Percentiles rank a stretch among this genome's conserved stretches.
Evolutionary conservation across 1,140 invertebrate species (phyloP).

Genomic region (Prorops nasuta): DNA sequence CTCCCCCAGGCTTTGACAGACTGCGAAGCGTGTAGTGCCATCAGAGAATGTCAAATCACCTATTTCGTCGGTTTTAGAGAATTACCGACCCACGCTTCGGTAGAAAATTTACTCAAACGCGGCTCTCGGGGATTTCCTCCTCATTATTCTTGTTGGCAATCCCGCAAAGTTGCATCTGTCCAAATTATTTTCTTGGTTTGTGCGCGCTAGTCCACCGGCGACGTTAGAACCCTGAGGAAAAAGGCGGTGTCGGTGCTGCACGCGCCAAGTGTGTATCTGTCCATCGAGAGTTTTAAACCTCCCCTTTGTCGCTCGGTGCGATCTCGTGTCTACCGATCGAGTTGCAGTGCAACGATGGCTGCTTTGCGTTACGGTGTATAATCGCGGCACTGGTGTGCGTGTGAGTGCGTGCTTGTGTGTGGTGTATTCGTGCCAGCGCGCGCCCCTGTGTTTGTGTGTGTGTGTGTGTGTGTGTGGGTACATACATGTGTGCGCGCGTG

Average conservation of each 20-base stretch:
- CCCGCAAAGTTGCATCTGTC: too few species aligned
- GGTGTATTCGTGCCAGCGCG: neutral
- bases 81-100: constrained; percentile 9
- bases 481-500: constrained; percentile 22
- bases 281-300: too few species aligned
- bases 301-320: constrained; percentile 9
- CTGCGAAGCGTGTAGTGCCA: constrained; percentile 33
- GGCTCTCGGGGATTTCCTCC: too few species aligned
- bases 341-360: constrained; percentile 8
- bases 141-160: too few species aligned
- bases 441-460: neutral
- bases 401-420: too few species aligned
- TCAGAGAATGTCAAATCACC: constrained; percentile 17
- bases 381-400: too few species aligned
- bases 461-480: constrained; percentile 14
- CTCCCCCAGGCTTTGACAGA: constrained; percentile 37
- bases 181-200: too few species aligned
- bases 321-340: constrained; percentile 24
- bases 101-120: too few species aligned
- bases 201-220: neutral
- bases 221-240: neutral
- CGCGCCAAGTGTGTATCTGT: neutral
- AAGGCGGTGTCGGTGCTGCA: neutral
- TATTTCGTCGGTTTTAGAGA: constrained; percentile 13
- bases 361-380: too few species aligned